Evolutionary conservation across 2,797 vertebrate species (phyloP).

Genomic region (Chaetophractus vellerosus): DNA sequence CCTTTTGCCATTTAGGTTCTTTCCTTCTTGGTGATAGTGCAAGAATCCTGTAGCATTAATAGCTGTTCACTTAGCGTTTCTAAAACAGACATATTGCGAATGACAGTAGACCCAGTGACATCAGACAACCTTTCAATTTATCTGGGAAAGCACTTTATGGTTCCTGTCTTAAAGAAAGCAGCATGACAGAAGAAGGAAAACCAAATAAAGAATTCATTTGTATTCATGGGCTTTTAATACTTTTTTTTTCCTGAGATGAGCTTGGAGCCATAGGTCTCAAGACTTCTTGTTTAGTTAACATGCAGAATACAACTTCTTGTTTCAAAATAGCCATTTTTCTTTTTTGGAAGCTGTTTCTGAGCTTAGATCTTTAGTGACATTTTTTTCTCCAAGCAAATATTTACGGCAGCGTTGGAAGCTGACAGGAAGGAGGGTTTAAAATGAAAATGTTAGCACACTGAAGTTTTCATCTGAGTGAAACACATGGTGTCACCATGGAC

Average conservation of each 20-base stretch:
- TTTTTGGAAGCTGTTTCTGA: slow-evolving; percentile 5
- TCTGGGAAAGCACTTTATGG: slow-evolving; percentile 18
- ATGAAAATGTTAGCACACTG: slow-evolving; percentile 73
- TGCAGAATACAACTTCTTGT: slow-evolving; percentile 21
- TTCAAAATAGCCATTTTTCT: slow-evolving; percentile 65
- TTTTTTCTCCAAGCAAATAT: slow-evolving; percentile 80
- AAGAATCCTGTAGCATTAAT: background rate
- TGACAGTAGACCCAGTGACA: background rate
- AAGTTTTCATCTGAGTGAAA: slow-evolving; percentile 75
- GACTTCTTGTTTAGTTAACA: slow-evolving; percentile 75
- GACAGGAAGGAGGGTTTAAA: slow-evolving; percentile 73
- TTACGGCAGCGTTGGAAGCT: slow-evolving; percentile 76
- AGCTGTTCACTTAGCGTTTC: background rate
- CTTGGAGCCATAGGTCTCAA: slow-evolving; percentile 64
- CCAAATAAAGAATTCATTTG: slow-evolving; percentile 69
- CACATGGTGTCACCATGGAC: slow-evolving; percentile 82
- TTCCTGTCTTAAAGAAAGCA: slow-evolving; percentile 18
- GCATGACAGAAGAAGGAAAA: slow-evolving; percentile 64
- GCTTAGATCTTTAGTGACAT: slow-evolving; percentile 80
- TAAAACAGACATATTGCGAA: background rate
- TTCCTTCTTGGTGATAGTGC: background rate
- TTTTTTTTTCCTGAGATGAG: slow-evolving; percentile 18
- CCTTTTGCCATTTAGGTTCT: background rate
- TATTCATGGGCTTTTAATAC: slow-evolving; percentile 74
- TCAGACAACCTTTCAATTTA: slow-evolving; percentile 48